Base-by-base conservation (phyloP, 2,113 vertebrate species). In the Salvelinus alpinus region DNA sequence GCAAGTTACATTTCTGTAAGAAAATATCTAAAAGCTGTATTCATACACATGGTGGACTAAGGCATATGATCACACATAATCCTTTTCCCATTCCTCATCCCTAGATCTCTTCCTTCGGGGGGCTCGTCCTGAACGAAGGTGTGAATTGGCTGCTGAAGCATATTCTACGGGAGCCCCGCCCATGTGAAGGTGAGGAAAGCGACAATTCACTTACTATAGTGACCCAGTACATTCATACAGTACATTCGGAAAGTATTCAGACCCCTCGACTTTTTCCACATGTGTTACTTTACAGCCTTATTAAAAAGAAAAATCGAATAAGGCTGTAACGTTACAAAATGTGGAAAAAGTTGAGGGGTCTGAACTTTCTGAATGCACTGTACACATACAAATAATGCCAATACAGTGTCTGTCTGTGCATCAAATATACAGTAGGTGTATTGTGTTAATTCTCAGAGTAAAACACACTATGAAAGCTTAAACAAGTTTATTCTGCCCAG, bases 91-190 rank as follows among this genome's bases (percentile, higher is more conserved):
- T 24, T 70, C 44, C 66, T 68, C 16, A 20, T 4, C 75, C 73
- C 7, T 70, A 99, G 98, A 99, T 99, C 89, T 98, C 98, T 7
- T 99, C 99, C 92, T 95, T 99, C 25, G 95, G 95, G 78, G 97
- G 98, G 73, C 90, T 99, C 86, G 86, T 92, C 14, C 91, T 97
- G 81, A 99, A 98, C 59, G 97, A 99, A 90, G 96, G 92, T 70
- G 92, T 99, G 83, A 99, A 99, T 94, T 99, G 96, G 97, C 78
- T 98, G 84, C 94, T 99, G 85, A 99, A 99, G 89, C 93, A 97
- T 87, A 93, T 99, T 78, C 85, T 99, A 90, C 93, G 94, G 91
- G 97, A 99, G 88, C 96, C 97, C 1, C 95, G 98, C 82, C 98
- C 98, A 20, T 97, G 96, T 2, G 93, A 95, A 95, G 98, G 98